Percentiles rank a stretch among this genome's conserved stretches.
Conservation (phyloP, 2,113 vertebrate genomes). For the Pardalotus punctatus region DNA sequence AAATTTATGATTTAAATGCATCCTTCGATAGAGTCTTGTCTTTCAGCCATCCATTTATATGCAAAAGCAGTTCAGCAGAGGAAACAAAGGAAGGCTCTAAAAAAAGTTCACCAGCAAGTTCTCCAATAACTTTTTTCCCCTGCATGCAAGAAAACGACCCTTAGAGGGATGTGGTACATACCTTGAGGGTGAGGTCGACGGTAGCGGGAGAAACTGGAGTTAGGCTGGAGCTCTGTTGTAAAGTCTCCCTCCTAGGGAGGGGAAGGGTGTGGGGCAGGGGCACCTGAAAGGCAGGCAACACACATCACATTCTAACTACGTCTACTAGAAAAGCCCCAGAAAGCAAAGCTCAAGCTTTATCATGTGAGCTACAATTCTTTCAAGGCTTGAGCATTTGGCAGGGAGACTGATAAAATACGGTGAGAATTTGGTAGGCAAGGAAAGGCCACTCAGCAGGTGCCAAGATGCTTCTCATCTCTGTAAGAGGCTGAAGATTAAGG, state of each 20-base stretch:
- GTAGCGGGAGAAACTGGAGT: constrained; percentile 95
- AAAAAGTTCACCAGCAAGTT: constrained; percentile 61
- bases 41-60: constrained; percentile 64
- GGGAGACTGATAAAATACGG: constrained; percentile 38
- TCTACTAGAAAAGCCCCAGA: constrained; percentile 66
- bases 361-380: constrained; percentile 38
- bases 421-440: constrained; percentile 9
- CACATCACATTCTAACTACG: constrained; percentile 75
- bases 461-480: neutral
- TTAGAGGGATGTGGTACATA: constrained; percentile 73
- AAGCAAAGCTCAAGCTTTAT: constrained; percentile 50
- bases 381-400: constrained; percentile 58
- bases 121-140: constrained; percentile 50
- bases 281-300: constrained; percentile 87
- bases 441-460: constrained; percentile 5
- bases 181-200: constrained; percentile 97
- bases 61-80: constrained; percentile 68
- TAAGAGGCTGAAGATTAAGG: constrained; percentile 10
- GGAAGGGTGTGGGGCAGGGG: constrained; percentile 92
- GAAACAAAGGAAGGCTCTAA: constrained; percentile 69
- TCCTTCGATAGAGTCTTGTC: constrained; percentile 25
- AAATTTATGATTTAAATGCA: constrained; percentile 47
- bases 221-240: constrained; percentile 93
- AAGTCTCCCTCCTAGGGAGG: constrained; percentile 87
- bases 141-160: constrained; percentile 72